Evolutionary conservation across 2,888 invertebrate species (phyloP).

Genomic region (Thumatha senex): DNA sequence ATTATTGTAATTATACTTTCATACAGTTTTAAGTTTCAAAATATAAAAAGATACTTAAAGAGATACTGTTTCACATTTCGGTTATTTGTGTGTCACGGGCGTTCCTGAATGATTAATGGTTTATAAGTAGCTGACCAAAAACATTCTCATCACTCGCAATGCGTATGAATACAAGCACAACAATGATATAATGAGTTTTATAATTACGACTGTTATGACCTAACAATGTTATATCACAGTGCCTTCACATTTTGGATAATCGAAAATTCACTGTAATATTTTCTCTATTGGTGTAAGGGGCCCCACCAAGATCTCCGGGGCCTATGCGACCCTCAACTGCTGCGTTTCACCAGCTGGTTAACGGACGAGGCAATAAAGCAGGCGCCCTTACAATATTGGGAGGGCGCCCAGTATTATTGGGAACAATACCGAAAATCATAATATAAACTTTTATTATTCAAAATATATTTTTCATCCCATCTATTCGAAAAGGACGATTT

Average conservation of each 20-base stretch:
- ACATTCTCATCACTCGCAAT: slow-evolving; percentile 15
- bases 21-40: not conserved
- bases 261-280: slow-evolving; percentile 43
- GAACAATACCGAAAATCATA: no score
- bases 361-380: no score
- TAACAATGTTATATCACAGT: slow-evolving; percentile 70
- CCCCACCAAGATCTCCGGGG: no score
- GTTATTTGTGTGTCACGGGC: not conserved
- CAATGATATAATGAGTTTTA: slow-evolving; percentile 41
- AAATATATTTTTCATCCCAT: no score
- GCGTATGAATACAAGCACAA: slow-evolving; percentile 30
- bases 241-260: slow-evolving; percentile 49
- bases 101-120: not conserved
- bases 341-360: no score
- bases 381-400: no score
- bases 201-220: slow-evolving; percentile 37
- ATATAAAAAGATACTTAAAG: not conserved
- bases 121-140: slow-evolving; percentile 10
- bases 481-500: no score
- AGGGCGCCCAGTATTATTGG: no score
- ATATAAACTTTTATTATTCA: no score
- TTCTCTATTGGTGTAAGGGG: no score
- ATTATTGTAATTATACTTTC: not conserved
- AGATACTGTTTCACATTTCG: not conserved
- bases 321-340: no score